Conservation (phyloP, 1,140 invertebrate species). For the Ooceraea biroi region DNA sequence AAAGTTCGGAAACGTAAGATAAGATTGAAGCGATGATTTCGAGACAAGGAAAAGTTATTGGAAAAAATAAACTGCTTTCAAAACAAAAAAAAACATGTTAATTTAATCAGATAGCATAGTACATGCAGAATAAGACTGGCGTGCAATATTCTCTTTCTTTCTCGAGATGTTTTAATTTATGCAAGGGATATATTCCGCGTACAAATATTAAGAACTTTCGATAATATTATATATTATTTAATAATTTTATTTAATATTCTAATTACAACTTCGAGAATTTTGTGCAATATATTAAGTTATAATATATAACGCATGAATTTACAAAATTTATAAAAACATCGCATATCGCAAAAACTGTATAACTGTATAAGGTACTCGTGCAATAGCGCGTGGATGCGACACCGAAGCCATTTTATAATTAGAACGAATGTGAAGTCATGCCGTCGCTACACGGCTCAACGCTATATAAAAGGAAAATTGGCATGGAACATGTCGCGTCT, state of each 20-base stretch:
- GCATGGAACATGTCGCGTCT: constrained; percentile 11
- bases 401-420: constrained; percentile 53
- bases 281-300: not conserved
- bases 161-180: not conserved
- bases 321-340: not conserved
- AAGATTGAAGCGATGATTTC: not conserved
- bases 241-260: not conserved
- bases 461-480: constrained; percentile 12
- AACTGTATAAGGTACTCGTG: too few species aligned
- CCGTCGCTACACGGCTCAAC: not conserved
- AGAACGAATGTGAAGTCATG: constrained; percentile 41
- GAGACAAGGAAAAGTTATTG: not conserved
- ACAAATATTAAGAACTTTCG: not conserved
- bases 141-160: not conserved
- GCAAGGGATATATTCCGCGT: not conserved
- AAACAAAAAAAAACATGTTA: too few species aligned
- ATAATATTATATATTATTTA: not conserved
- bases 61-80: too few species aligned
- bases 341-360: constrained; percentile 30
- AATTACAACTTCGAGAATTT: constrained; percentile 8
- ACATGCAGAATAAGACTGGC: not conserved
- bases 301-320: not conserved
- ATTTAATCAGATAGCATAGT: not conserved
- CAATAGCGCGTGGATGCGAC: not conserved
- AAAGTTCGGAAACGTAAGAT: not conserved